A percentile compares a stretch with the other conserved stretches of the same genome.
phyloP scores from a whole-genome alignment of 30 jellyfish, hydroid and myxozoan species.

The Rhopilema esculentum region DNA sequence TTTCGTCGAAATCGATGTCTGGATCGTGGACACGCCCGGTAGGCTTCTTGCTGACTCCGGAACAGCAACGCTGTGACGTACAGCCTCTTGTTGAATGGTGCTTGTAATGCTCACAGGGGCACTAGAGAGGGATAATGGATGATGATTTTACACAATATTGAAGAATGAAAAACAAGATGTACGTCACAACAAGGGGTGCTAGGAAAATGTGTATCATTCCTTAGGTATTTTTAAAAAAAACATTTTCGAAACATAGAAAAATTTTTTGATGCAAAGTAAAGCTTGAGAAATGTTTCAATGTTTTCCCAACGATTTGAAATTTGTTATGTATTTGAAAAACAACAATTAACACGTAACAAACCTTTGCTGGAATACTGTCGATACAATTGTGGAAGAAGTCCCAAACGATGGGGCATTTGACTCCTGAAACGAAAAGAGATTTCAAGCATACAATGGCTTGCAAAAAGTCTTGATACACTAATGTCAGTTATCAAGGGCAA shows the following conservation, averaged over 20 bases:
- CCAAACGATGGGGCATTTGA: conserved; percentile 31
- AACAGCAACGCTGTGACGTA: conserved; percentile 75
- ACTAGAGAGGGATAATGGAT: neutral
- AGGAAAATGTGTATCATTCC: too few species aligned
- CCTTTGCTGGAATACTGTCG: conserved; percentile 67
- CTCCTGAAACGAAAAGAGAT: conserved; percentile 26
- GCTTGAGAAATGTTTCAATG: too few species aligned
- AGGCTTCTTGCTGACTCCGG: conserved; percentile 50
- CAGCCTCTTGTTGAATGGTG: conserved; percentile 68
- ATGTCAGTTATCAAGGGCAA: neutral
- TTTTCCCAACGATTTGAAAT: too few species aligned
- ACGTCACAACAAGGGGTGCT: too few species aligned
- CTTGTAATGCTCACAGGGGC: conserved; percentile 52
- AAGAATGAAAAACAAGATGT: neutral
- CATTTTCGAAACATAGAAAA: too few species aligned
- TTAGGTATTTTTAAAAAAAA: too few species aligned
- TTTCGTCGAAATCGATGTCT: conserved; percentile 33
- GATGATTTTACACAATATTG: neutral
- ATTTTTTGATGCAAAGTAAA: too few species aligned
- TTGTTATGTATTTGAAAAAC: too few species aligned
- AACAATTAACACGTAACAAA: neutral
- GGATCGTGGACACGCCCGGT: conserved; percentile 54
- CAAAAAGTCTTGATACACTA: too few species aligned
- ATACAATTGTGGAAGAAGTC: conserved; percentile 26
- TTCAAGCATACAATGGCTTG: too few species aligned